These are phyloP conservation scores for Drosophila novamexicana DNA, from an alignment of 1,140 invertebrate genomes.

Conservation along the genomic window DNA sequence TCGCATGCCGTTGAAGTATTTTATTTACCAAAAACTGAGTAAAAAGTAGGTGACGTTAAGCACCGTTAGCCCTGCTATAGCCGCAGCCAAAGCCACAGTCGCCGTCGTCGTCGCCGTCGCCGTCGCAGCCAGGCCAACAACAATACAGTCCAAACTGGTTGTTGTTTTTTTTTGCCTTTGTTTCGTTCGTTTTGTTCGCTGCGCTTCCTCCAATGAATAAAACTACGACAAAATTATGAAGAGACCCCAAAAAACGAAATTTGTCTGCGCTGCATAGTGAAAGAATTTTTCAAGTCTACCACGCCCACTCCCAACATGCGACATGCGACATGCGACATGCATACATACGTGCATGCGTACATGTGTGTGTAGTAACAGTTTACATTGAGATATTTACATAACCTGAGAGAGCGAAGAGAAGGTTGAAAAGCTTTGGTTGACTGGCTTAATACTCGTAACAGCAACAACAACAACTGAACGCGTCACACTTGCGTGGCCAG, in stretches of 20 bases:
- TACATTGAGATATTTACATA: constrained; percentile 60
- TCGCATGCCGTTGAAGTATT: constrained; percentile 53
- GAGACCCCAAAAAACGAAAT: constrained; percentile 39
- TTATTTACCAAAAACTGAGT: constrained; percentile 65
- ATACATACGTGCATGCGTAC: neutral
- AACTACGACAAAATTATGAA: constrained; percentile 22
- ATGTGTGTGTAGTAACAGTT: constrained; percentile 37
- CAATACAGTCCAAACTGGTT: constrained; percentile 58
- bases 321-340: constrained; percentile 2
- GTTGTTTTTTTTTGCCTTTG: constrained; percentile 45
- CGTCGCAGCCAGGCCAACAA: constrained; percentile 19
- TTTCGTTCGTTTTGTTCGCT: constrained; percentile 38
- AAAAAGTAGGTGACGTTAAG: constrained; percentile 80
- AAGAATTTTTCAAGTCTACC: constrained; percentile 58
- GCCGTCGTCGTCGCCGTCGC: neutral
- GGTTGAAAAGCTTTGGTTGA: constrained; percentile 71
- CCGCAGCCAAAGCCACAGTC: neutral
- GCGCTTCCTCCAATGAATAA: constrained; percentile 27
- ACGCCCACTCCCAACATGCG: constrained; percentile 45
- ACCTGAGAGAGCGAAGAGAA: constrained; percentile 48
- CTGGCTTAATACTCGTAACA: constrained; percentile 52
- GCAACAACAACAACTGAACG: constrained; percentile 34
- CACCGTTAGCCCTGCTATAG: constrained; percentile 67
- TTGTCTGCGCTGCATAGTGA: constrained; percentile 37
- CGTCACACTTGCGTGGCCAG: constrained; percentile 79